Conservation (phyloP, 2,888 invertebrate genomes). For the Papilio elwesi region DNA sequence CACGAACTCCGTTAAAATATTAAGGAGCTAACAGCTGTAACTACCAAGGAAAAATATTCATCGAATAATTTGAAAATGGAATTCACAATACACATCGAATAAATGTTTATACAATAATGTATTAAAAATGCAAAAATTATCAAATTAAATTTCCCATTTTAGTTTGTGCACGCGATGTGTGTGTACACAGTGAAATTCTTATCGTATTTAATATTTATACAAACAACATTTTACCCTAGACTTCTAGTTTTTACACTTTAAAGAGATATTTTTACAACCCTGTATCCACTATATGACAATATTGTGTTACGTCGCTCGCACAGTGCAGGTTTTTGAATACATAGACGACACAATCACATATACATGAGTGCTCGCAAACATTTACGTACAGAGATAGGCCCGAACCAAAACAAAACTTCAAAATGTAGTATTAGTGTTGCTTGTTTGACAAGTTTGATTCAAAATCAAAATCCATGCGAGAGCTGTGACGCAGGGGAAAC, state of each 20-base stretch:
- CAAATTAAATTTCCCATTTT: slow-evolving; percentile 63
- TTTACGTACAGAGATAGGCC: slow-evolving; percentile 4
- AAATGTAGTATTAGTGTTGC: neutral
- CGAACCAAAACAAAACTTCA: neutral
- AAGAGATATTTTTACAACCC: slow-evolving; percentile 83
- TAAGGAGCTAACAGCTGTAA: slow-evolving; percentile 11
- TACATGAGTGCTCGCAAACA: neutral
- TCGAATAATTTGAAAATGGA: slow-evolving; percentile 41
- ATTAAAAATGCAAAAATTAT: slow-evolving; percentile 70
- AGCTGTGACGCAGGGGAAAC: neutral
- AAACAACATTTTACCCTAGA: slow-evolving; percentile 79
- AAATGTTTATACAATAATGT: slow-evolving; percentile 23
- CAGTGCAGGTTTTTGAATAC: slow-evolving; percentile 54
- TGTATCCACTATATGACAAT: slow-evolving; percentile 82
- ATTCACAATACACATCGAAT: slow-evolving; percentile 44
- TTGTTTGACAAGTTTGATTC: neutral
- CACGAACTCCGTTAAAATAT: slow-evolving; percentile 6
- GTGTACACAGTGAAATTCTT: slow-evolving; percentile 73
- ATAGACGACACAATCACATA: slow-evolving; percentile 46
- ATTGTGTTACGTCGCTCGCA: slow-evolving; percentile 66
- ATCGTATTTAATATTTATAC: slow-evolving; percentile 79
- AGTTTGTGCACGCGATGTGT: slow-evolving; percentile 72
- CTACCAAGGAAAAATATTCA: slow-evolving; percentile 22
- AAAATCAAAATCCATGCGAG: neutral
- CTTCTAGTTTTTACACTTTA: slow-evolving; percentile 74